These are phyloP conservation scores for Steinernema khuongi DNA, from an alignment of 1,140 invertebrate genomes.

Conservation along the genomic window DNA sequence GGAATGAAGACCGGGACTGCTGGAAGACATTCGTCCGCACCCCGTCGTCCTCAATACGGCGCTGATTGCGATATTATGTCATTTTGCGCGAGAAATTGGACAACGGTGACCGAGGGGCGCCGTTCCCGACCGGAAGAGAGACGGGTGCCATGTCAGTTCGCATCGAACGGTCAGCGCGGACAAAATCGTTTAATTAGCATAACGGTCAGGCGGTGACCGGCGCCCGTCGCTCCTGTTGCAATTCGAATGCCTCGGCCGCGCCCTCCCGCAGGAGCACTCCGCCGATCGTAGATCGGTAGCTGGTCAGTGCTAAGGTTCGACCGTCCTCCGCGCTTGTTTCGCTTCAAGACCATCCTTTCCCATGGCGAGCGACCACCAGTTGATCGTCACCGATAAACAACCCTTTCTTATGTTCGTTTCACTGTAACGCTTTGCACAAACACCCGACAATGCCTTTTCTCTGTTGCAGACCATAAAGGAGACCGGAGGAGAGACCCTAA, in stretches of 20 bases:
- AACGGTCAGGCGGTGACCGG: not conserved
- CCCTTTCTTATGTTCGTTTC: not conserved
- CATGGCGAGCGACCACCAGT: not conserved
- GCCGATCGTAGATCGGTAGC: too few species aligned
- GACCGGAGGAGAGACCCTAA: not conserved
- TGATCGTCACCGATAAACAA: slow-evolving; percentile 9
- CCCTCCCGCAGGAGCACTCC: not conserved
- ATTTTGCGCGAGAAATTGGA: not conserved
- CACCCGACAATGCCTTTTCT: not conserved
- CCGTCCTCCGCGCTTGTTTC: not conserved
- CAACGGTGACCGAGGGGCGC: not conserved
- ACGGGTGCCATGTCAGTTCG: not conserved
- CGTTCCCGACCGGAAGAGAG: not conserved
- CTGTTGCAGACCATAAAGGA: not conserved
- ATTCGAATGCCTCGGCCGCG: not conserved
- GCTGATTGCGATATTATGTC: slow-evolving; percentile 8
- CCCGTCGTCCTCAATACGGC: slow-evolving; percentile 2
- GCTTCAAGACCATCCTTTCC: not conserved
- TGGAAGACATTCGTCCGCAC: not conserved
- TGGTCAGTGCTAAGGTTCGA: not conserved
- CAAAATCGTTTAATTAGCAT: slow-evolving; percentile 13
- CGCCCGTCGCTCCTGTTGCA: not conserved
- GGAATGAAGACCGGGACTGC: not conserved
- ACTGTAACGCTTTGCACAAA: not conserved
- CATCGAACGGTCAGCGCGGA: not conserved